phyloP scores from a whole-genome alignment of 1,140 invertebrate genomes.

The Drosophila biarmipes region DNA sequence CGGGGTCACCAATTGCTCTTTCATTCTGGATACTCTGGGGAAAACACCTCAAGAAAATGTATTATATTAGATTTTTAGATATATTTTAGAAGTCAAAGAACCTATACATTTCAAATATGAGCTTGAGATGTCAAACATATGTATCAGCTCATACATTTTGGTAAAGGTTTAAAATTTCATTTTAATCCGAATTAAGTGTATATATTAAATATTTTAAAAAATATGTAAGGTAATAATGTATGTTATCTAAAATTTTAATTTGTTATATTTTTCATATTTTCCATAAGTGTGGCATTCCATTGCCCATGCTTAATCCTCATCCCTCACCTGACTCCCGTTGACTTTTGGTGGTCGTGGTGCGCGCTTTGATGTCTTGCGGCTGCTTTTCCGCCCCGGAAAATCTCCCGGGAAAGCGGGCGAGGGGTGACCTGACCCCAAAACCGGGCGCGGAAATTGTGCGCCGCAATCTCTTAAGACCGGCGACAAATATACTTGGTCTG shows the following conservation, averaged over 20 bases:
- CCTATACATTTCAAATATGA: no score
- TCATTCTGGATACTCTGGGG: background rate
- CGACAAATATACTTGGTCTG: conserved; percentile 77
- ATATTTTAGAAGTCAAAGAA: no score
- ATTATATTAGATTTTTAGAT: no score
- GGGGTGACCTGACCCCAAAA: conserved; percentile 14
- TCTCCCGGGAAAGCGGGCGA: conserved; percentile 14
- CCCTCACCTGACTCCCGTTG: conserved; percentile 27
- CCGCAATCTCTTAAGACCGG: conserved; percentile 82
- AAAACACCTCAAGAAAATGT: background rate
- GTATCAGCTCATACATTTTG: no score
- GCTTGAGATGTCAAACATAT: background rate
- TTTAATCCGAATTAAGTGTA: no score
- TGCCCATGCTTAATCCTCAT: conserved; percentile 4
- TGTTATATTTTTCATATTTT: background rate
- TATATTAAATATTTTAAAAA: no score
- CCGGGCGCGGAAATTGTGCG: conserved; percentile 67
- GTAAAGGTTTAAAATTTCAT: no score
- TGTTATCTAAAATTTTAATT: background rate
- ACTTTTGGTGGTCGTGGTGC: conserved; percentile 37
- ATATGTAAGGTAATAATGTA: no score
- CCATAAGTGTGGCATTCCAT: conserved; percentile 11
- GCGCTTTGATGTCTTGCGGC: conserved; percentile 68
- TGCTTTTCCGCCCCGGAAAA: conserved; percentile 17
- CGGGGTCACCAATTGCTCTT: background rate